These are phyloP conservation scores for Danionella cerebrum DNA, from an alignment of 2,113 vertebrate genomes.

Conservation along the genomic window DNA sequence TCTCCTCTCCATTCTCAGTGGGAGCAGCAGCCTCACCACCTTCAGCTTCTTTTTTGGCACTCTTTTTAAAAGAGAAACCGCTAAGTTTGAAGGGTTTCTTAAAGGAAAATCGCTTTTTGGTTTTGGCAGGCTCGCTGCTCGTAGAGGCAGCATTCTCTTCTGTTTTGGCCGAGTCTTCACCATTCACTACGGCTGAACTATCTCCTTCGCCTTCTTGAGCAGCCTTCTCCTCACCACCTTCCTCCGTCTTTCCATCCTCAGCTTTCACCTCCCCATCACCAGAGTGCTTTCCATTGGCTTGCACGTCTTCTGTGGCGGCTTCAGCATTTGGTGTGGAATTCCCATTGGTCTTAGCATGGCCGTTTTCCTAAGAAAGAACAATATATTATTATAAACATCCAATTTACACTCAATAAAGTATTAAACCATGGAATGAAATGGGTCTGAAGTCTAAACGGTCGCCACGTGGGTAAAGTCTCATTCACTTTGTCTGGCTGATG, in stretches of 20 bases:
- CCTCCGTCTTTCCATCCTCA: conserved; percentile 49
- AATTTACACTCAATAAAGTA: neutral
- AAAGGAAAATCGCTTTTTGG: conserved; percentile 96
- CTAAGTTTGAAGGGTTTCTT: conserved; percentile 96
- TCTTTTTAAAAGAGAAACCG: conserved; percentile 95
- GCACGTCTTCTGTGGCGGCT: conserved; percentile 76
- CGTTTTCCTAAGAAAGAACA: conserved; percentile 73
- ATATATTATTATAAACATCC: neutral
- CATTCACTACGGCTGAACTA: conserved; percentile 70
- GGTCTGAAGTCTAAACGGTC: neutral
- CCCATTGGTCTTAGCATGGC: conserved; percentile 79
- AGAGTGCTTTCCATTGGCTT: conserved; percentile 81
- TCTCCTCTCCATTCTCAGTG: conserved; percentile 29
- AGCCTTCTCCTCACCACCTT: conserved; percentile 48
- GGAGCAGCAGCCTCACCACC: conserved; percentile 58
- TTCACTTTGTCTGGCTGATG: conserved; percentile 30
- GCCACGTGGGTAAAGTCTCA: conserved; percentile 39
- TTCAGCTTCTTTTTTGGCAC: conserved; percentile 82
- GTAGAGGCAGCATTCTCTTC: conserved; percentile 68
- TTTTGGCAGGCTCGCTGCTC: conserved; percentile 87
- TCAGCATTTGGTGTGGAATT: conserved; percentile 75
- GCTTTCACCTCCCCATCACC: conserved; percentile 69
- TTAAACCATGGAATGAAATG: neutral
- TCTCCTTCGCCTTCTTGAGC: conserved; percentile 57
- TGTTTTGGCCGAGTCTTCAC: conserved; percentile 62